Evolutionary conservation across 2,797 vertebrate genomes (phyloP), one percentile per base, ranked within the genome.

Genomic region (Poecilia wingei): DNA sequence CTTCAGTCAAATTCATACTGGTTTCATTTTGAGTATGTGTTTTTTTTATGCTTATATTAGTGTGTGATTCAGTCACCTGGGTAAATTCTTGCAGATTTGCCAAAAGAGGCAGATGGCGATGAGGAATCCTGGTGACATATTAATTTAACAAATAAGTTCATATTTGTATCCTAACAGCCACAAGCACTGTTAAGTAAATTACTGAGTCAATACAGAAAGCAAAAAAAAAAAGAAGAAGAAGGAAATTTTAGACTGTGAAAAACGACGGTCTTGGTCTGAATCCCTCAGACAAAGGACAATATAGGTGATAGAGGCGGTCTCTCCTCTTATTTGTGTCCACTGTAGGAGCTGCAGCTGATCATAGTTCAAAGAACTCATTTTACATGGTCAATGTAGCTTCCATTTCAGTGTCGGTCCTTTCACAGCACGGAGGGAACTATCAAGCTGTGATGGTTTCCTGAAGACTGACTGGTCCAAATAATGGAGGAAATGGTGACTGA

Each of bases 1-100:
- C 66, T 84, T 68, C 81, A 83, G 76, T 79, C 39, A 12, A 69
- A 70, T 72, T 66, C 66, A 72, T 47, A 20, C 57, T 3, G 22
- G 9, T 41, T 20, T 33, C 78, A 53, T 77, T 80, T 70, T 64
- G 45, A 82, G 61, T 25, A 41, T 28, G 9, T 28, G 25, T 66
- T 71, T 72, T 39, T 16, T 61, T 39, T 39, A 64, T 28, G 9
- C 39, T n/a, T 12, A 18, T 74, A 25, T 77, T 43, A 53, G 43
- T 51, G 4, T 68, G 47, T 20, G 28, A 47, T 1, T 59, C 10
- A 25, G 74, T 68, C 31, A 4, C 3, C 3, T 28, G 28, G 12
- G 41, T 31, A 5, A 51, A 69, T 28, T 7, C 5, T 61, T 46
- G n/a, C 25, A 16, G 28, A 57, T 46, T 61, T 61, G 12, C 1